Evolutionary conservation across 2,797 vertebrate genomes (phyloP).

Genomic region (Botia kubotai): DNA sequence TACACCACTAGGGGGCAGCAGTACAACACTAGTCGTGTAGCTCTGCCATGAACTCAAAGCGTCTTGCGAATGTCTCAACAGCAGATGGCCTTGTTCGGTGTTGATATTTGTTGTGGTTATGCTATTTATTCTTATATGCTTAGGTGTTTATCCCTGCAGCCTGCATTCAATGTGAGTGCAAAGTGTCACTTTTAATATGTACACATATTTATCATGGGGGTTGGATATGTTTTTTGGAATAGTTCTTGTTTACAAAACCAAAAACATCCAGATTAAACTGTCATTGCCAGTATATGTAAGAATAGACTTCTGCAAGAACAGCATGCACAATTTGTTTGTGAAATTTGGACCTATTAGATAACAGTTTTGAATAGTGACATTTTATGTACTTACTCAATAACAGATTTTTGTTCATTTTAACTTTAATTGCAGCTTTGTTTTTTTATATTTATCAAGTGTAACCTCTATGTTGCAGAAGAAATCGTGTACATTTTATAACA

Average conservation of each 20-base stretch:
- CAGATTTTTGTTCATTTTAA: too few species aligned
- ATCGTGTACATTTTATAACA: conserved; percentile 10
- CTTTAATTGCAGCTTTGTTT: too few species aligned
- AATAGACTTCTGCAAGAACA: neutral
- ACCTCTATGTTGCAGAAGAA: neutral
- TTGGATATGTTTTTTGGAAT: conserved; percentile 8
- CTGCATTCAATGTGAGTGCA: conserved; percentile 1
- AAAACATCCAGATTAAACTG: conserved; percentile 22
- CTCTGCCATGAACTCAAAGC: neutral
- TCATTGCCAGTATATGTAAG: neutral
- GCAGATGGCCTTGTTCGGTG: conserved; percentile 11
- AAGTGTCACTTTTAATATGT: conserved; percentile 22
- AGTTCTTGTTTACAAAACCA: conserved; percentile 8
- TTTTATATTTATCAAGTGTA: neutral
- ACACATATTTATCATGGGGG: neutral
- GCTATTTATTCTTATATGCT: conserved; percentile 18
- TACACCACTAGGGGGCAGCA: conserved; percentile 49
- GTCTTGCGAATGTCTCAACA: neutral
- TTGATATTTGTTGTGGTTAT: conserved; percentile 9
- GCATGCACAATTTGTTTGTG: neutral
- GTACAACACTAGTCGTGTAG: neutral
- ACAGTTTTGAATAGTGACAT: neutral
- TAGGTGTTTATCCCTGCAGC: neutral
- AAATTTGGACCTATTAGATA: neutral
- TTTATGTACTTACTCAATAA: neutral